Evolutionary conservation across 1,140 invertebrate species (phyloP), one percentile per base, ranked within the genome.

Genomic region (Conus betulinus): DNA sequence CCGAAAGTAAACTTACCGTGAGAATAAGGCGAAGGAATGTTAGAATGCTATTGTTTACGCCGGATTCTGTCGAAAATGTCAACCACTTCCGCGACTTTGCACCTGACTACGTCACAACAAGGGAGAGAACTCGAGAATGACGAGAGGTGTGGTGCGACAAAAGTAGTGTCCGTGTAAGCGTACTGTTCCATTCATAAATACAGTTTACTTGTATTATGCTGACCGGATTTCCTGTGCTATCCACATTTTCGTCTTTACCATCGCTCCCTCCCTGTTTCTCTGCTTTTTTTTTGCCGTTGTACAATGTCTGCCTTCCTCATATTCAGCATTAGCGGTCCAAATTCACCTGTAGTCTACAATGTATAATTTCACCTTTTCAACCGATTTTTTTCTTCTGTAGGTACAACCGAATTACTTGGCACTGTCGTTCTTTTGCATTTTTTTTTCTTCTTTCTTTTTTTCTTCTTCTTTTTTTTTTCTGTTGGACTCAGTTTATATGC

Each of bases 21-120:
- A n/a, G 17, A 55, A n/a, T 15, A 15, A 39, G 1, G 52, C 20
- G 11, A 15, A 87, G 27, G 57, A 53, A 8, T 20, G 5, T 7
- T 23, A 13, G 63, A 17, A 63, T 17, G 51, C 55, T 25, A 63
- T 63, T 87, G 85, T 87, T 87, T 87, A 87, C 85, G 63, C 39
- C 71, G 23, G 74, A 51, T 86, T 57, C n/a, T 6, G 67, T 78
- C 39, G 25, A 3, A 74, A 87, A 74, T 51, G 85, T 51, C 51
- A n/a, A 1, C 71, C 85, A 87, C 85, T 87, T 87, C 85, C 85
- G 85, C 27, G 85, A 87, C 17, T 87, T 13, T 74, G 23, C 85
- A 87, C 85, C 85, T 87, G 85, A 53, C 71, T 79, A 87, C 85
- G 85, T 87, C 85, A 87, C 85, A 79, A 27, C 71, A 57, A 87